Evolutionary conservation across 2,113 vertebrate genomes (phyloP).

Genomic region (Mastomys natalensis): DNA sequence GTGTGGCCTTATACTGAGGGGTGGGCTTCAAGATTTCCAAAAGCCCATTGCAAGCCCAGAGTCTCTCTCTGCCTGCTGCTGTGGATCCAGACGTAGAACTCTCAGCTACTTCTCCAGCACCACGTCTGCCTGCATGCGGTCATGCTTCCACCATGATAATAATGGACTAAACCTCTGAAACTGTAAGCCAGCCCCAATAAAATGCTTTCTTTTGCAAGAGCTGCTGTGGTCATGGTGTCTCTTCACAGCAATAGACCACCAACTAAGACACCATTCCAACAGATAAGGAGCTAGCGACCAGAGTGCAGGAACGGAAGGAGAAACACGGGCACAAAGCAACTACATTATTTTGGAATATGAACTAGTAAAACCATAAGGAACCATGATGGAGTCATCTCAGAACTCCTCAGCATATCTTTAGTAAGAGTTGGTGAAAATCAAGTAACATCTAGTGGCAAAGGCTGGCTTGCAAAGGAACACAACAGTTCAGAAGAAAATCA

Average conservation of each 20-base stretch:
- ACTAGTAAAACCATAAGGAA: not conserved
- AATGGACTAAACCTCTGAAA: not conserved
- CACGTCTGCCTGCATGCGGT: not conserved
- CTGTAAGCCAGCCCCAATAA: not conserved
- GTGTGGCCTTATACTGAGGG: not conserved
- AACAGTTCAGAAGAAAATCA: slow-evolving; percentile 38
- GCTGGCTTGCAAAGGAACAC: not conserved
- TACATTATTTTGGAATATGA: not conserved
- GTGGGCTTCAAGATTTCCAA: not conserved
- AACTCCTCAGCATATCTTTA: not conserved
- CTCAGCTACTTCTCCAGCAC: not conserved
- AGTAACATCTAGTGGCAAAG: not conserved
- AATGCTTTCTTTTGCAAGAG: not conserved
- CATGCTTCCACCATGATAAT: not conserved
- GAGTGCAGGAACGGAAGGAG: not conserved
- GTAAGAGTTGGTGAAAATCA: not conserved
- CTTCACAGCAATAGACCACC: not conserved
- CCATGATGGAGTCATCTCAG: not conserved
- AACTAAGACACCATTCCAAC: not conserved
- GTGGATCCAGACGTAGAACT: not conserved
- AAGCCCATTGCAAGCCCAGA: not conserved
- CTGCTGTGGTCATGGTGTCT: not conserved
- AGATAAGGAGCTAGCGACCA: not conserved
- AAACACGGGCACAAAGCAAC: not conserved
- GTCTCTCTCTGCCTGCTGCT: not conserved